Evolutionary conservation across 2,888 invertebrate genomes (phyloP), one percentile per base, ranked within the genome.

Genomic region (Agrotis puta): DNA sequence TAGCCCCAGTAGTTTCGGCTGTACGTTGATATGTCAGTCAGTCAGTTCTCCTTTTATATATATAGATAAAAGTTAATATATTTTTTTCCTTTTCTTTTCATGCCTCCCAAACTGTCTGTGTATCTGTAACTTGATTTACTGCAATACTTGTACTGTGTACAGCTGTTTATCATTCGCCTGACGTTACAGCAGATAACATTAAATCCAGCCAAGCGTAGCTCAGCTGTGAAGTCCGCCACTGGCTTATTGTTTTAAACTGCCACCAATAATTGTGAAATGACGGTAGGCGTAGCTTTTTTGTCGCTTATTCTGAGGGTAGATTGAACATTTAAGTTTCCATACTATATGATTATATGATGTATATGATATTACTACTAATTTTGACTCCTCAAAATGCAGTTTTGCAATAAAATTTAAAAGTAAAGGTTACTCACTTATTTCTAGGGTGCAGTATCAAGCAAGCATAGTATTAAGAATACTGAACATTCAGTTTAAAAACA

Each of bases 121-220:
- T n/a, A n/a, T n/a, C n/a, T n/a, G n/a, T n/a, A n/a, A n/a, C 62
- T 54, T 69, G 33, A 39, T 56, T 3, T 0, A 43, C 74, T 74
- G 58, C 62, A 45, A 16, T 5, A 18, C 0, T 45, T 43, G 7
- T n/a, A 59, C 70, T 72, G 56, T 59, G 50, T 59, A 47, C 20
- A 13, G 18, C 64, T 67, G 68, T 75, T 78, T 80, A 72, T 72
- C 61, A 74, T 75, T 64, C 62, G 56, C 48, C 24, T 39, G 33
- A 24, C 50, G 64, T 74, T 64, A 62, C 63, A 64, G 61, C 64
- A 76, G 72, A 72, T 58, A 71, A 67, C 59, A 67, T 69, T 76
- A 57, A 75, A 65, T 56, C 70, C 77, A 74, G 51, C 53, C 51
- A n/a, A 68, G 70, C 62, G 65, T 72, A 64, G 54, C 68, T 64